Percentiles rank a stretch among this genome's conserved stretches.
phyloP scores from a whole-genome alignment of 2,888 invertebrate species.

The Furcula furcula region DNA sequence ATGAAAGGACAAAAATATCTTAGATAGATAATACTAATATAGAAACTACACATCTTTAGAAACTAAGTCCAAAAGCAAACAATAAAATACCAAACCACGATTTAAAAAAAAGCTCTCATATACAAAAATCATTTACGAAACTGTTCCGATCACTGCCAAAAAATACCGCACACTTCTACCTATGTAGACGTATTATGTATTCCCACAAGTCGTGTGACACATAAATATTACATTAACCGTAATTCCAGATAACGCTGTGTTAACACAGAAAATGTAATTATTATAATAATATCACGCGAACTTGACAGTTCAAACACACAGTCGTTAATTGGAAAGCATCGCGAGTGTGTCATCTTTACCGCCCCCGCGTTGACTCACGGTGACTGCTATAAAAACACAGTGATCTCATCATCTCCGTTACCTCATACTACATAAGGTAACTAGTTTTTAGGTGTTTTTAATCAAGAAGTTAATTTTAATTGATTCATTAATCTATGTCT shows the following conservation, averaged over 20 bases:
- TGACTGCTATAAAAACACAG: conserved; percentile 4
- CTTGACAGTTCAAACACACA: background rate
- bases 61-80: no score
- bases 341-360: conserved; percentile 15
- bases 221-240: background rate
- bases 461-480: no score
- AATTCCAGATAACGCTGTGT: background rate
- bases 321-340: conserved; percentile 13
- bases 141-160: no score
- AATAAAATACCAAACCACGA: no score
- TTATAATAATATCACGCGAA: background rate
- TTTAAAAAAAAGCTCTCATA: no score
- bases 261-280: background rate
- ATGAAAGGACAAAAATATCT: no score
- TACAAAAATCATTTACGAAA: no score
- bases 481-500: no score
- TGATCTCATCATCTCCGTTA: conserved; percentile 24
- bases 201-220: background rate
- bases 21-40: no score
- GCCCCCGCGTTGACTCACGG: conserved; percentile 25
- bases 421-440: conserved; percentile 15
- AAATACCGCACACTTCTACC: no score
- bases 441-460: conserved; percentile 6
- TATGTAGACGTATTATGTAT: no score
- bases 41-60: no score